Conservation (phyloP, 2,113 vertebrate species). For the Capreolus pygargus region DNA sequence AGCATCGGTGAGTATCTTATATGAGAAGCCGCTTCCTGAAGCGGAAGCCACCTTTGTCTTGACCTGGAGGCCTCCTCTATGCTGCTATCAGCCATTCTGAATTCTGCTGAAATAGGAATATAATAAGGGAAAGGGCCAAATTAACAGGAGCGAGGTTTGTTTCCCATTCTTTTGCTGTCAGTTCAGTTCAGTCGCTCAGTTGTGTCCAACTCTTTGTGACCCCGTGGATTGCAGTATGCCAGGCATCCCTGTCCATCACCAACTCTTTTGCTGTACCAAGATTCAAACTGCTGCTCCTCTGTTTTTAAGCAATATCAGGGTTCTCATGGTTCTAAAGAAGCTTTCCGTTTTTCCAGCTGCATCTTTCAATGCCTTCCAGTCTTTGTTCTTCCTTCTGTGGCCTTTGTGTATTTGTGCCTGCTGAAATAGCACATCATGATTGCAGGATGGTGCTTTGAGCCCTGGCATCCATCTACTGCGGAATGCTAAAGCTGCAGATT, state of each 20-base stretch:
- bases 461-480: not conserved
- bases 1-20: conserved; percentile 88
- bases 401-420: not conserved
- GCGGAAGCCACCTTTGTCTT: conserved; percentile 90
- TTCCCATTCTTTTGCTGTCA: not conserved
- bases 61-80: conserved; percentile 89
- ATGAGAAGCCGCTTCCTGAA: conserved; percentile 91
- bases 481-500: not conserved
- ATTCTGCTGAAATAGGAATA: not conserved
- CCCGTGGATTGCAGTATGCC: not conserved
- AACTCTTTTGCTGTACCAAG: not conserved
- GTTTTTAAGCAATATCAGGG: not conserved
- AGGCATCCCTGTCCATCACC: not conserved
- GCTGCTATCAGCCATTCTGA: conserved; percentile 83
- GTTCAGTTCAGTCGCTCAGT: not conserved
- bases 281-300: not conserved
- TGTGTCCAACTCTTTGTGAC: rapidly evolving
- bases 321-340: not conserved
- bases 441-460: not conserved
- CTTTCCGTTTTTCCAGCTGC: not conserved
- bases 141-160: not conserved
- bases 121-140: not conserved
- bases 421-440: not conserved
- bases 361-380: not conserved
- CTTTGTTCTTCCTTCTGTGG: not conserved